Conservation (phyloP, 2,113 vertebrate genomes). For the Podarcis muralis region DNA sequence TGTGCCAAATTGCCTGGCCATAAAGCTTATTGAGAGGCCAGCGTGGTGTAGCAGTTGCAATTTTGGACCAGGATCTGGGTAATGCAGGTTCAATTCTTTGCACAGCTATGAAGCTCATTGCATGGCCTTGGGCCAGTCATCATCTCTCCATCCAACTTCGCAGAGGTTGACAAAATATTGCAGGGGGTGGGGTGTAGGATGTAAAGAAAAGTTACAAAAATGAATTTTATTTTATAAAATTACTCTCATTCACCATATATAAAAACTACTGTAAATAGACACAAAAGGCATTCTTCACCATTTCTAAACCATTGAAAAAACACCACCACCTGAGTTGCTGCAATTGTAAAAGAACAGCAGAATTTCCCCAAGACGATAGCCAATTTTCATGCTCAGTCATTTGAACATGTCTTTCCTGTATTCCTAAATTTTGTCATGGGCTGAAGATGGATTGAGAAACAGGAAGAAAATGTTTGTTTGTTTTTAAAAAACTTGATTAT, state of each 20-base stretch:
- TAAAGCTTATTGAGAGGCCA: no score
- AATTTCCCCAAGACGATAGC: not conserved
- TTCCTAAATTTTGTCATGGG: not conserved
- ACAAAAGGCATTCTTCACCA: not conserved
- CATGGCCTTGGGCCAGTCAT: no score
- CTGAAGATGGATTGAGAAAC: not conserved
- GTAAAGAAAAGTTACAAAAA: no score
- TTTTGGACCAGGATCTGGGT: no score
- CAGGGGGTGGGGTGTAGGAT: no score
- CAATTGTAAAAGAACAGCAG: not conserved
- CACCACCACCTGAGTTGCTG: no score
- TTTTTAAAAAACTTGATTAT: not conserved
- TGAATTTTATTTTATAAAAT: not conserved
- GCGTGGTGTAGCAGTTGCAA: no score
- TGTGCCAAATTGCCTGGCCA: no score
- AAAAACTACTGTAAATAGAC: not conserved
- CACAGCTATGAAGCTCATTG: no score
- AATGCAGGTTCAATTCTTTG: no score
- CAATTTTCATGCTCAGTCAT: not conserved
- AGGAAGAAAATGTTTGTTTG: not conserved
- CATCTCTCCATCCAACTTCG: no score
- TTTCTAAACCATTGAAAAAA: not conserved
- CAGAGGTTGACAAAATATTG: no score
- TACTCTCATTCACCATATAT: not conserved
- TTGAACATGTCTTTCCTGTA: not conserved